Evolutionary conservation across 1,140 invertebrate genomes (phyloP).

Genomic region (Palaemon carinicauda): DNA sequence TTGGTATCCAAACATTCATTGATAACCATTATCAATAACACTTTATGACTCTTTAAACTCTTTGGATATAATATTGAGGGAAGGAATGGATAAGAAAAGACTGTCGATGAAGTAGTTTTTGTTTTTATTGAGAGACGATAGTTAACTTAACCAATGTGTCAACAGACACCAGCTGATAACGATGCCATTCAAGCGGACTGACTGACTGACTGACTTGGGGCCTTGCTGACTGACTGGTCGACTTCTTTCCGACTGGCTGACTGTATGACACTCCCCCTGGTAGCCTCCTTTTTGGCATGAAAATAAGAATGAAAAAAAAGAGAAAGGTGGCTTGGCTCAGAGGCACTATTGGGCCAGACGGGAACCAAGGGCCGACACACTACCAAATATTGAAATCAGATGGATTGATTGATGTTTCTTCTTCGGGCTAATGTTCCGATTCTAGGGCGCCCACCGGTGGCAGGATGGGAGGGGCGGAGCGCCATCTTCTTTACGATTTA

Average conservation of each 20-base stretch:
- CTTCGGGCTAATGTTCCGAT: background rate
- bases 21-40: background rate
- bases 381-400: background rate
- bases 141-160: conserved; percentile 49
- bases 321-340: background rate
- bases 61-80: too few relatives aligned
- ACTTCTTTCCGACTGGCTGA: conserved; percentile 12
- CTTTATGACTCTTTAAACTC: background rate
- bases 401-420: background rate
- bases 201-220: conserved; percentile 47
- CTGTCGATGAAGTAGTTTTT: conserved; percentile 24
- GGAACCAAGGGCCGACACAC: background rate
- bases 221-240: background rate
- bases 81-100: background rate
- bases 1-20: too few relatives aligned
- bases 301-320: too few relatives aligned
- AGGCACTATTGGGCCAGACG: conserved; percentile 35
- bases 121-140: conserved; percentile 54
- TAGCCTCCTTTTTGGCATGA: background rate
- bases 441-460: background rate
- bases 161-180: conserved; percentile 46
- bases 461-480: background rate
- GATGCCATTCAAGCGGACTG: conserved; percentile 37
- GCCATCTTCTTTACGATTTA: background rate
- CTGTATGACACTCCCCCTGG: conserved; percentile 49